Evolutionary conservation across 2,113 vertebrate genomes (phyloP), one percentile per base, ranked within the genome.

Genomic region (Prunella himalayana): DNA sequence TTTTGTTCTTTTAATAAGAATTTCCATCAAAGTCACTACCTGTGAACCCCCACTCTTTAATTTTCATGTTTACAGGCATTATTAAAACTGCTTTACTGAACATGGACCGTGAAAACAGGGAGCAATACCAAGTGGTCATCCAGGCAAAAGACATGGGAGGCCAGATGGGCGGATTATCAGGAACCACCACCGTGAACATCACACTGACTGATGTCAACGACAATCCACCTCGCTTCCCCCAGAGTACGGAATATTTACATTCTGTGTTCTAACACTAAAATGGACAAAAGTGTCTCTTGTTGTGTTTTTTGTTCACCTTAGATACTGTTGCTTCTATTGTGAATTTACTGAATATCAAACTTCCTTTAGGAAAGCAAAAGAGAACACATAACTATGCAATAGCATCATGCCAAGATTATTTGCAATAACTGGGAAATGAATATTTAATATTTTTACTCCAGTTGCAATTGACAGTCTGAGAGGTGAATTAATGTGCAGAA

Each of bases 81-180:
- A 99, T 99, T 97, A 99, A 98, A 97, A 99, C 99, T 22, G 99
- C 99, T 30, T 97, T 99, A 92, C 97, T 99, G 37, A 99, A 98
- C 95, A 99, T 99, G 99, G 99, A 99, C 95, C 95, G 99, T 91
- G 99, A 99, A 96, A 98, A 99, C 45, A 98, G 98, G 54, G 98
- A 99, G 42, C 98, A 99, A 39, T 99, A 99, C 96, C 98, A 99
- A 98, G 99, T 99, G 53, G 98, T 99, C 96, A 99, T 99, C 94
- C 99, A 99, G 97, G 99, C 98, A 18, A 99, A 99, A 88, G 99
- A 99, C 96, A 99, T 99, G 99, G 99, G 99, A 6, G 99, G 99
- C 15, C 99, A 99, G 98, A 99, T 99, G 99, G 99, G 99, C 0
- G 99, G 99, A 42, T 94, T 99, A 70, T 99, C 99, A 3, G 99